Base-by-base conservation (phyloP, 2,888 invertebrate genomes). In the Apomyelois bistriatella region DNA sequence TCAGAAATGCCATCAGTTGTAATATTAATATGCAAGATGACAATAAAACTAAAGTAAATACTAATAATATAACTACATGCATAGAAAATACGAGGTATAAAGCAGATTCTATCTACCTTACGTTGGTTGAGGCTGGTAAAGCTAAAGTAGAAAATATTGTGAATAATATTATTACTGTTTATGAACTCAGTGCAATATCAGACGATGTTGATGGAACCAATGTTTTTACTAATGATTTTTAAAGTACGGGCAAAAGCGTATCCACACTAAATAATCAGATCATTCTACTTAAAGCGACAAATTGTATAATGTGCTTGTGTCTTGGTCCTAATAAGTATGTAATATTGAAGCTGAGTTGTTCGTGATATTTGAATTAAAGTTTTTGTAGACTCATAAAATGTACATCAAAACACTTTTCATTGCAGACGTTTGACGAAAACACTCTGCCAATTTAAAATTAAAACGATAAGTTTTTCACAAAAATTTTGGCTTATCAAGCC, bases 351-450 rank as follows among this genome's bases (percentile, higher is more conserved):
- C 66, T 50, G 52, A 32, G 35, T 48, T 52, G 58, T 55, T 50
- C 47, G 56, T 51, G 55, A 53, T 17, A 41, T 59, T 52, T 7
- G 40, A 62, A 61, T 64, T 60, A 74, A 74, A 79, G 76, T 40
- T 13, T 15, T 13, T 15, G 16, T 79, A 79, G 76, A 81, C 76
- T 72, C 72, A 67, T 57, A 59, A 64, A 66, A 64, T 65, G 62
- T 59, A 64, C 60, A 56, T 37, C 50, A 58, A 70, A 67, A 69
- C 62, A 81, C 82, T 84, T 84, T 86, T 79, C 80, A 83, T 85
- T 84, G 72, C 73, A 84, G 82, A 84, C 81, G 70, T 70, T 47
- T 55, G 36, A 50, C 55, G 47, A 28, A 57, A 58, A 70, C 68
- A 65, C 70, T 78, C 76, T 77, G 83, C 79, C 82, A 83, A 84